Conservation (phyloP, 1,140 invertebrate genomes). For the Tetramorium parvispinum region DNA sequence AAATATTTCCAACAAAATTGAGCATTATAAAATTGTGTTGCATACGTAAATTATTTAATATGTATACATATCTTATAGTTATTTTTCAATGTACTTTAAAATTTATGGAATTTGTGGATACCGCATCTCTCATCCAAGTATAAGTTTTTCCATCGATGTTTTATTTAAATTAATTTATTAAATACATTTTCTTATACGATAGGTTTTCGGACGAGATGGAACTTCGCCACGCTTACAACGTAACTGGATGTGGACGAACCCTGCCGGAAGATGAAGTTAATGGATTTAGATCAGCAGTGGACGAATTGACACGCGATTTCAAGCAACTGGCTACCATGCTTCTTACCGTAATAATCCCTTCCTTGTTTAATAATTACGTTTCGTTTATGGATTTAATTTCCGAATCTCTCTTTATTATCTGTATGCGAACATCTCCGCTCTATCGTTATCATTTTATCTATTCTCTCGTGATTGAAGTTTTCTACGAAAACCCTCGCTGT, state of each 20-base stretch:
- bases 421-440: background rate
- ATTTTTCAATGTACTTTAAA: background rate
- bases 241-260: constrained; percentile 87
- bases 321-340: constrained; percentile 89
- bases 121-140: background rate
- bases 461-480: background rate
- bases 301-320: constrained; percentile 88
- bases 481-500: background rate
- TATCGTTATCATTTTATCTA: background rate
- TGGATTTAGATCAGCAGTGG: constrained; percentile 88
- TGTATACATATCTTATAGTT: background rate
- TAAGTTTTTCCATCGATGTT: background rate
- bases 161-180: background rate
- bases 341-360: constrained; percentile 78
- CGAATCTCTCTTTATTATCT: background rate
- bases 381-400: background rate
- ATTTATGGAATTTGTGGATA: background rate
- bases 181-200: background rate
- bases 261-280: constrained; percentile 89
- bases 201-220: constrained; percentile 82
- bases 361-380: background rate
- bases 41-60: background rate
- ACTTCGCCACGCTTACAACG: constrained; percentile 89
- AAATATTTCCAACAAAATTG: background rate
- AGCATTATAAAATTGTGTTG: background rate